Evolutionary conservation across 2,797 vertebrate genomes (phyloP).

Genomic region (Tauraco hartlaubi): DNA sequence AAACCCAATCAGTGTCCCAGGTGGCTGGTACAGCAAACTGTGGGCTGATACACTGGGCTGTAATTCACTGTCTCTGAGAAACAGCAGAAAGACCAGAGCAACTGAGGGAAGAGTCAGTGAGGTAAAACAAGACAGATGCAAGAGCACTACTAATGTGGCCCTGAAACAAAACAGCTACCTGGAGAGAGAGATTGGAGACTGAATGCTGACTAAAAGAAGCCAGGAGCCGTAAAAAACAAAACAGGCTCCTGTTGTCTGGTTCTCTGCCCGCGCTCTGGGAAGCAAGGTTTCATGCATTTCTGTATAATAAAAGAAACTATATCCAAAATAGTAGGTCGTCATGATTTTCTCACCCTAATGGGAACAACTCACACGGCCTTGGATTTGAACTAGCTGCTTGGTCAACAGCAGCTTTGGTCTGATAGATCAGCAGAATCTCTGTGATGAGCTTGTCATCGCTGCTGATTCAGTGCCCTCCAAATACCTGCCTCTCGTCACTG

Average conservation of each 20-base stretch:
- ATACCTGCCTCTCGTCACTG: background rate
- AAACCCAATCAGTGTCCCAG: background rate
- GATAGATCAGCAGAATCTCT: background rate
- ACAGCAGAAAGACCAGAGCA: constrained; percentile 13
- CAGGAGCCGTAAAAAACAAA: constrained; percentile 28
- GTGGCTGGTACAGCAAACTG: background rate
- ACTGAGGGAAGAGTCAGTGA: constrained; percentile 32
- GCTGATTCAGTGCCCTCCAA: constrained; percentile 12
- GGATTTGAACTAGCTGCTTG: background rate
- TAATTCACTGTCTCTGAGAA: constrained; percentile 38
- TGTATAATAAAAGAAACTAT: background rate
- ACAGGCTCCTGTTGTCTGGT: constrained; percentile 18
- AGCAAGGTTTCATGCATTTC: background rate
- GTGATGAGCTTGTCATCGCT: background rate
- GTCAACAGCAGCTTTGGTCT: background rate
- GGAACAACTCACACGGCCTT: background rate
- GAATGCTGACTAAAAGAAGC: constrained; percentile 41
- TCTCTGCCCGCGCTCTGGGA: background rate
- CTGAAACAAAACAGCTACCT: constrained; percentile 59
- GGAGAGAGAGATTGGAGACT: constrained; percentile 35
- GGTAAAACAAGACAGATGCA: constrained; percentile 44
- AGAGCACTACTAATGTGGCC: constrained; percentile 25
- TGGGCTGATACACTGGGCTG: background rate
- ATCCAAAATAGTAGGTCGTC: background rate
- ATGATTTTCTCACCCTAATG: constrained; percentile 4